A percentile compares a stretch with the other conserved stretches of the same genome.
These are phyloP conservation scores for Enteromius unitaeniatus DNA, from an alignment of 2,797 vertebrate species.

Conservation along the genomic window DNA sequence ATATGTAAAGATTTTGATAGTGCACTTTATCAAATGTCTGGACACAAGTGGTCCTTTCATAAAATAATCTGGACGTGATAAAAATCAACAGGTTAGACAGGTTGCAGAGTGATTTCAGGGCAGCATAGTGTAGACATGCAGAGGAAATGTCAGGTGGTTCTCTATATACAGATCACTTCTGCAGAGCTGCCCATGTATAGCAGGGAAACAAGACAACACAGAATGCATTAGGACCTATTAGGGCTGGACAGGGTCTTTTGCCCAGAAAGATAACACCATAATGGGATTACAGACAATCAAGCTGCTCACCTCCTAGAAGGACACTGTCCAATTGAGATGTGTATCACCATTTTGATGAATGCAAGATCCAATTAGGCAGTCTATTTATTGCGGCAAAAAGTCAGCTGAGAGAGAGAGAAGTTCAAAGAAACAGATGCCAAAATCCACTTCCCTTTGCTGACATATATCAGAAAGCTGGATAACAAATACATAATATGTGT, in stretches of 20 bases:
- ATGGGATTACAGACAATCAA: slow-evolving; percentile 74
- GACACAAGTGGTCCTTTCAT: background rate
- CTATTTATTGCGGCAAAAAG: slow-evolving; percentile 45
- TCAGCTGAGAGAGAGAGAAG: slow-evolving; percentile 64
- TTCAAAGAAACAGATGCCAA: slow-evolving; percentile 53
- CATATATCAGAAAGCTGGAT: background rate
- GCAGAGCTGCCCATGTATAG: slow-evolving; percentile 34
- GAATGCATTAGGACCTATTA: slow-evolving; percentile 60
- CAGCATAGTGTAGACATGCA: background rate
- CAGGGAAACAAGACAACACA: slow-evolving; percentile 40
- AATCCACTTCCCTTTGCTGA: background rate
- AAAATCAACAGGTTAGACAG: background rate
- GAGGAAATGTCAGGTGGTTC: background rate
- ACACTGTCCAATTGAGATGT: slow-evolving; percentile 73
- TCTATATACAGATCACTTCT: slow-evolving; percentile 3
- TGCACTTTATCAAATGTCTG: background rate
- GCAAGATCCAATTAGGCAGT: slow-evolving; percentile 66
- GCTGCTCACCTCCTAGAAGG: slow-evolving; percentile 70
- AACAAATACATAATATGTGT: background rate
- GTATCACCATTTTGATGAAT: slow-evolving; percentile 72
- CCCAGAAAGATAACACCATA: slow-evolving; percentile 70
- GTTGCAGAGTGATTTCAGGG: background rate
- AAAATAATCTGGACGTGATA: slow-evolving; percentile 7
- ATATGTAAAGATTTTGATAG: slow-evolving; percentile 8
- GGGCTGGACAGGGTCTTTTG: slow-evolving; percentile 61